Evolutionary conservation across 2,113 vertebrate genomes (phyloP), one percentile per base, ranked within the genome.

Genomic region (Dasyornis broadbenti): DNA sequence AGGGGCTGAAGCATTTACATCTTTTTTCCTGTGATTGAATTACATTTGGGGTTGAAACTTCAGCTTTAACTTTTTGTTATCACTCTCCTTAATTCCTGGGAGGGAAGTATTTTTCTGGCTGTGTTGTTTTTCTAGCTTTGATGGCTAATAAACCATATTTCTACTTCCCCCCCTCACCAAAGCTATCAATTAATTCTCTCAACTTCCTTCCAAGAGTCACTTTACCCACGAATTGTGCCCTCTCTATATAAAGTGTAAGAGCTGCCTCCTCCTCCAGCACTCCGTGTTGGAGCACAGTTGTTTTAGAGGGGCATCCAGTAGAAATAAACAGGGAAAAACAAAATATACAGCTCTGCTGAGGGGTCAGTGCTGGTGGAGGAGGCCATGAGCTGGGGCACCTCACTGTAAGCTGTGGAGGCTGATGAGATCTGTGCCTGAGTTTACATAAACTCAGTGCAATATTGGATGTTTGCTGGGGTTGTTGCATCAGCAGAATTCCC

Each of bases 201-300:
- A 9, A 7, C 31, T 49, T 57, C 40, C 54, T 77, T n/a, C 50
- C 10, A 8, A 13, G 47, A 68, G 35, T 44, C 47, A 13, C 9
- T 75, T 66, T 11, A 19, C 33, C 26, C 44, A n/a, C 0, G 0
- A 31, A 77, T 37, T 1, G 2, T 44, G 52, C 40, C 31, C 26
- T 72, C 31, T 6, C 1, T 22, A 20, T 1, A 1, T 21, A 21
- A 37, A 40, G 35, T 5, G 33, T 7, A 11, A 26, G 61, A 1
- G 1, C 28, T 13, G 4, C 15, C 35, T 81, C 44, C 47, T 54
- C 22, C 69, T 56, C 16, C 45, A 69, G 75, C 56, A 6, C 20
- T 16, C 23, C 30, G 57, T 2, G 0, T 7, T 63, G 66, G 33
- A 70, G 44, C 66, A 40, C 16, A 6, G n/a, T 27, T 72, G 59